Evolutionary conservation across 2,797 vertebrate genomes (phyloP).

Genomic region (Mormyrus hasselquistii): DNA sequence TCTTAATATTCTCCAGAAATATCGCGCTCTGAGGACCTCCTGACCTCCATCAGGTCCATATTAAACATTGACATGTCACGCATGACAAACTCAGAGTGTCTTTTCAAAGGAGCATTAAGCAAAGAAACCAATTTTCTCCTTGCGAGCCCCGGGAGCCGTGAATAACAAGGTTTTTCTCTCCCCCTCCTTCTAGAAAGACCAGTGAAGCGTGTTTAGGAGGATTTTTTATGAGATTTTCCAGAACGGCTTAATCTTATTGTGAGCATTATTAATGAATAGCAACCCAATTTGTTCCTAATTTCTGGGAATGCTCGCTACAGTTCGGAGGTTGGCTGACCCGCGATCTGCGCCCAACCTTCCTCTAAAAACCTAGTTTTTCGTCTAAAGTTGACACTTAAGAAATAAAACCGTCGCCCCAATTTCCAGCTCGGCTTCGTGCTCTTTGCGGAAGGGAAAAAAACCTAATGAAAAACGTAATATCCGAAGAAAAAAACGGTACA

Average conservation of each 20-base stretch:
- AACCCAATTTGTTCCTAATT: constrained; percentile 80
- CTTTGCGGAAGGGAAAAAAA: background rate
- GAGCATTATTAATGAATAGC: constrained; percentile 80
- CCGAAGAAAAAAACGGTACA: background rate
- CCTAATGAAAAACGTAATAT: background rate
- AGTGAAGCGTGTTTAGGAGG: constrained; percentile 67
- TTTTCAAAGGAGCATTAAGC: constrained; percentile 65
- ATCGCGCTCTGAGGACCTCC: constrained; percentile 58
- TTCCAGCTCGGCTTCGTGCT: background rate
- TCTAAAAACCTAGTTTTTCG: constrained; percentile 14
- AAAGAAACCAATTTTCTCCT: constrained; percentile 67
- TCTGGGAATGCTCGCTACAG: constrained; percentile 62
- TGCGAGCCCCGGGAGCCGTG: constrained; percentile 57
- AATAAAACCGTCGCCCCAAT: background rate
- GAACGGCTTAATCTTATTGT: constrained; percentile 80
- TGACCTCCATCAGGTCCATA: constrained; percentile 58
- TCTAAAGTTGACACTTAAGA: background rate
- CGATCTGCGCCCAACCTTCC: constrained; percentile 31
- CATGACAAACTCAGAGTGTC: constrained; percentile 62
- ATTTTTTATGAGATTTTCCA: constrained; percentile 69
- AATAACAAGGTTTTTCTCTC: constrained; percentile 49
- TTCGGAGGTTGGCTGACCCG: constrained; percentile 57
- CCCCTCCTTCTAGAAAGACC: constrained; percentile 45
- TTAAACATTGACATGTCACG: constrained; percentile 64
- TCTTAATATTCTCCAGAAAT: constrained; percentile 66